Conservation (phyloP, 1,140 invertebrate genomes). For the Solenopsis fugax region DNA sequence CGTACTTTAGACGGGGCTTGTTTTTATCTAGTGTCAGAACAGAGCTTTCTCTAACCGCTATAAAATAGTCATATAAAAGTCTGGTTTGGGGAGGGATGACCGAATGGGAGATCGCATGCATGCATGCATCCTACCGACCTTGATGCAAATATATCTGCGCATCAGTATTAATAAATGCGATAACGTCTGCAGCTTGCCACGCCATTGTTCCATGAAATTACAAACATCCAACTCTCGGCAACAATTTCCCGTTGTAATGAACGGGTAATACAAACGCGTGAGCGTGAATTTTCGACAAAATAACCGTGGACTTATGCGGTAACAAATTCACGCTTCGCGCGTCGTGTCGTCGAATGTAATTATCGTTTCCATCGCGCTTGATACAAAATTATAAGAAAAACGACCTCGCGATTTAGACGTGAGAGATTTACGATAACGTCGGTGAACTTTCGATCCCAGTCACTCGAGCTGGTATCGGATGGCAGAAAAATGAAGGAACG, state of each 20-base stretch:
- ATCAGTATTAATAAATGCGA: slow-evolving; percentile 33
- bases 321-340: neutral
- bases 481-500: slow-evolving; percentile 56
- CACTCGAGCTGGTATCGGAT: slow-evolving; percentile 41
- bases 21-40: slow-evolving; percentile 51
- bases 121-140: neutral
- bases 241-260: neutral
- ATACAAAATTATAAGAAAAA: slow-evolving; percentile 14
- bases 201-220: neutral
- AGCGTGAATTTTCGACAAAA: slow-evolving; percentile 11
- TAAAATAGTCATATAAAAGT: slow-evolving; percentile 32
- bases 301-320: neutral
- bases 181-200: slow-evolving; percentile 23
- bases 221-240: neutral
- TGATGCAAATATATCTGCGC: slow-evolving; percentile 19
- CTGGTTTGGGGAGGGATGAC: neutral
- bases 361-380: slow-evolving; percentile 4
- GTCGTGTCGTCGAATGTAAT: slow-evolving; percentile 13
- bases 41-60: slow-evolving; percentile 19
- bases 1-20: slow-evolving; percentile 19
- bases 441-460: slow-evolving; percentile 47
- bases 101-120: neutral
- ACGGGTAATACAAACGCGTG: neutral
- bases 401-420: slow-evolving; percentile 9
- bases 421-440: slow-evolving; percentile 45